Evolutionary conservation across 2,113 vertebrate genomes (phyloP).

Genomic region (Anthoscopus minutus): DNA sequence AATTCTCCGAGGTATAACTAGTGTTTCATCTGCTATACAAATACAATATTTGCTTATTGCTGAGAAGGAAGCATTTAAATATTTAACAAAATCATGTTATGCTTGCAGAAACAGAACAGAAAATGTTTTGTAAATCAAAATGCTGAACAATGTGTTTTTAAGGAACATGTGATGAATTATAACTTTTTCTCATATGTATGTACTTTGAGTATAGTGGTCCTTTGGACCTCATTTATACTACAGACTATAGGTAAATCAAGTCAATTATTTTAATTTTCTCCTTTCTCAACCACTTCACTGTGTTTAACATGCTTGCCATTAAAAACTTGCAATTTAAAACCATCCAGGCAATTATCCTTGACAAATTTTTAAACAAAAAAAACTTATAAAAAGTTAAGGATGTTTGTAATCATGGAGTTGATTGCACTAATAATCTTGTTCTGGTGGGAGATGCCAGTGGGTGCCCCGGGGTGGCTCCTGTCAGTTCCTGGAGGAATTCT

Average conservation of each 20-base stretch:
- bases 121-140: neutral
- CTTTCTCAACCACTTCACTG: neutral
- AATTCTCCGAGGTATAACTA: conserved; percentile 15
- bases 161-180: neutral
- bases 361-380: neutral
- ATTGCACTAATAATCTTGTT: neutral
- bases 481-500: neutral
- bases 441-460: neutral
- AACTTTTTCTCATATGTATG: neutral
- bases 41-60: neutral
- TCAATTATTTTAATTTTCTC: neutral
- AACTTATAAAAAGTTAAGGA: neutral
- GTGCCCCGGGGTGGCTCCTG: neutral
- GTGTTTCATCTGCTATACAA: conserved; percentile 1
- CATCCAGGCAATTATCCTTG: neutral
- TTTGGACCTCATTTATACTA: neutral
- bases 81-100: conserved; percentile 11
- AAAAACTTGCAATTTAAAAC: neutral
- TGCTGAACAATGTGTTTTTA: neutral
- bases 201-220: neutral
- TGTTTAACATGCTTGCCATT: neutral
- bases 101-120: neutral
- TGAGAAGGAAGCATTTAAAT: conserved; percentile 25
- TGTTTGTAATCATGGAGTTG: neutral
- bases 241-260: neutral